Evolutionary conservation across 2,113 vertebrate species (phyloP).

Genomic region (Laterallus jamaicensis): DNA sequence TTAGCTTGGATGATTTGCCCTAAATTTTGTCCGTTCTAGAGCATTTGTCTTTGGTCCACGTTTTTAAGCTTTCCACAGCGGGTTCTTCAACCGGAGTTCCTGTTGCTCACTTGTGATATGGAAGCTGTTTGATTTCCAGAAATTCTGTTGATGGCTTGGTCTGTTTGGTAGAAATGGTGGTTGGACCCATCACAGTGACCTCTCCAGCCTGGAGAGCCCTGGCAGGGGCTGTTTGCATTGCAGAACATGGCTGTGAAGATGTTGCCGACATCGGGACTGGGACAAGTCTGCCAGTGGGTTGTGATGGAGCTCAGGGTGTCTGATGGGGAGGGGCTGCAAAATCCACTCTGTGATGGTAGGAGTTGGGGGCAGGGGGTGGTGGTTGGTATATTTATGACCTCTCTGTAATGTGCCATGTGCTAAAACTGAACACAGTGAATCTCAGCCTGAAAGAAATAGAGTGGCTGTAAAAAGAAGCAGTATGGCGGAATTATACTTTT

Average conservation of each 20-base stretch:
- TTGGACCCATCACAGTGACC: accelerated
- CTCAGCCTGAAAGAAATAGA: not conserved
- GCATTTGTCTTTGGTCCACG: not conserved
- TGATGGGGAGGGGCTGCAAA: not conserved
- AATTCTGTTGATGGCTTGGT: not conserved
- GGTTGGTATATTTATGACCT: not conserved
- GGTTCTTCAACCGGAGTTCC: not conserved
- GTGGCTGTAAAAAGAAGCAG: not conserved
- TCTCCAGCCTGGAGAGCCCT: not conserved
- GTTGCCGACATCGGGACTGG: not conserved
- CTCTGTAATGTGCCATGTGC: not conserved
- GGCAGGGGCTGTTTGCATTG: not conserved
- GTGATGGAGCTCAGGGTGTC: not conserved
- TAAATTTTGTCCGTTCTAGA: not conserved
- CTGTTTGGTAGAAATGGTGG: not conserved
- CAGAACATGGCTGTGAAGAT: not conserved
- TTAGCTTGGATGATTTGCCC: not conserved
- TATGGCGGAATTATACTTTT: not conserved
- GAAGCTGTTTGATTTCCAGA: not conserved
- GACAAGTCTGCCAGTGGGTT: not conserved
- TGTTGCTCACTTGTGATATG: not conserved
- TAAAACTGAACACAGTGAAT: not conserved
- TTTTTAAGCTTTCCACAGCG: not conserved
- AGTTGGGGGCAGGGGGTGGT: not conserved
- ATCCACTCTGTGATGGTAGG: accelerated